phyloP scores from a whole-genome alignment of 1,140 invertebrate genomes.

The Apis cerana region DNA sequence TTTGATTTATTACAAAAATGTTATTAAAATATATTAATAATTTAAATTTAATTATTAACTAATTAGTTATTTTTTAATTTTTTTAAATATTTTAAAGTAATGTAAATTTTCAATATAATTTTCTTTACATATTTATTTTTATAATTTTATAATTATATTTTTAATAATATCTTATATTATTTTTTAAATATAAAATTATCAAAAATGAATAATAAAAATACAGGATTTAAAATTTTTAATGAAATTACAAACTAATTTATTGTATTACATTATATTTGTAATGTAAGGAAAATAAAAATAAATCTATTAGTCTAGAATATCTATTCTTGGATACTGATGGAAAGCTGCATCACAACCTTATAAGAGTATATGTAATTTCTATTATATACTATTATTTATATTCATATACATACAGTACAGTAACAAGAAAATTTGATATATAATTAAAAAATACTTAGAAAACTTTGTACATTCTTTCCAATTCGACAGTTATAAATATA shows the following conservation, averaged over 20 bases:
- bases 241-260: conserved; percentile 33
- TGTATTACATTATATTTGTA: conserved; percentile 21
- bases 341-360: conserved; percentile 49
- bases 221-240: not conserved
- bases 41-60: not conserved
- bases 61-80: not conserved
- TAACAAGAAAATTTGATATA: not conserved
- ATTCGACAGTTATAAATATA: conserved; percentile 1
- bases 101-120: not conserved
- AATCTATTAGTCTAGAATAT: conserved; percentile 1
- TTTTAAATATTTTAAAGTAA: not conserved
- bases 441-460: not conserved
- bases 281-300: conserved; percentile 35
- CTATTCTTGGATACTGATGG: not conserved
- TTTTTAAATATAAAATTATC: not conserved
- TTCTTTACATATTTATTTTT: not conserved
- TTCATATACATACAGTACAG: conserved; percentile 1
- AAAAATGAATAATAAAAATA: not conserved
- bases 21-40: not conserved
- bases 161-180: not conserved
- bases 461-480: conserved; percentile 9
- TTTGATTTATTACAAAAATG: not conserved
- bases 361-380: conserved; percentile 37
- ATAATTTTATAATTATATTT: not conserved
- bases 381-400: not conserved